Conservation (phyloP, 2,888 invertebrate species). For the Argyresthia goedartella region DNA sequence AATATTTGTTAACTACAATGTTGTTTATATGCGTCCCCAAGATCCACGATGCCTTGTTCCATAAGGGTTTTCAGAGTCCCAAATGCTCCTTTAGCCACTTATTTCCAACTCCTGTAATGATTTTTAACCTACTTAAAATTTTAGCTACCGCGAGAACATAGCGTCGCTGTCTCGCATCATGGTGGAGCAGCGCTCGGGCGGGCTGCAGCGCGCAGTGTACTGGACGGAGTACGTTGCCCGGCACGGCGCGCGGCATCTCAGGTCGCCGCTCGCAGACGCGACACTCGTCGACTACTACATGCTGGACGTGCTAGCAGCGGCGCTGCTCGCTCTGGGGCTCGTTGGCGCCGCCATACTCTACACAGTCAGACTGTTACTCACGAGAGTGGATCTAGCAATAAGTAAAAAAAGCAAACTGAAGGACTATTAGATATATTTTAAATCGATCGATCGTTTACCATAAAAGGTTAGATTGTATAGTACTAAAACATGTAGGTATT, state of each 20-base stretch:
- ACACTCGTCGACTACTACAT: background rate
- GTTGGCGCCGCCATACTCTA: background rate
- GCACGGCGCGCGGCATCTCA: background rate
- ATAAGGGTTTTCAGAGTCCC: no score
- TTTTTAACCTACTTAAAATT: no score
- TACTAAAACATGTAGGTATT: background rate
- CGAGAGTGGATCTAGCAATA: background rate
- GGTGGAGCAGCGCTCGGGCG: constrained; percentile 3
- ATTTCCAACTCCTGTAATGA: no score
- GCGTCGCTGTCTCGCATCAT: background rate
- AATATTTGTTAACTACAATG: no score
- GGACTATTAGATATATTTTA: no score
- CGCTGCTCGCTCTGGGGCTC: background rate
- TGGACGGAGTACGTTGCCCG: constrained; percentile 2
- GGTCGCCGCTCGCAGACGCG: constrained; percentile 3
- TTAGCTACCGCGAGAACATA: constrained; percentile 5
- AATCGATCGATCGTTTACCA: no score
- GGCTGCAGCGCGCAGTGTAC: constrained; percentile 3
- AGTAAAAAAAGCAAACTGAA: background rate
- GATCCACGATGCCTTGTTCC: no score
- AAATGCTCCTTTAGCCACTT: no score
- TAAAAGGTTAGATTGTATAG: no score
- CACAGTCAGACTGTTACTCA: no score
- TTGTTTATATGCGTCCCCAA: no score
- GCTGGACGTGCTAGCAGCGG: background rate